phyloP scores from a whole-genome alignment of 2,888 invertebrate species.

The Eledone cirrhosa region DNA sequence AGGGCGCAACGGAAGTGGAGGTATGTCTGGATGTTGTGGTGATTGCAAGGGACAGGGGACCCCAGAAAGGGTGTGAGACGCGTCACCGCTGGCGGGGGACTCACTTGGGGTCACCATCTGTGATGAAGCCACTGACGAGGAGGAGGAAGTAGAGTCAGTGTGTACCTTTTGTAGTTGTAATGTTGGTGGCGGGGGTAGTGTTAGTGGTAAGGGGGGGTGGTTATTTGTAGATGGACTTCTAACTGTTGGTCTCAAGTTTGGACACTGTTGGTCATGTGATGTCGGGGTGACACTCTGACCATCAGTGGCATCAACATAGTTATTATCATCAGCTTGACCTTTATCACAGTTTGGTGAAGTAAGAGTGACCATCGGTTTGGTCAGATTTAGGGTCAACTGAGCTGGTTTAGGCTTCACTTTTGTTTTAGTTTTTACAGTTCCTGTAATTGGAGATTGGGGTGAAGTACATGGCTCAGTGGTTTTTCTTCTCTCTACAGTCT shows the following conservation, averaged over 20 bases:
- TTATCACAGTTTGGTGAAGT: too few relatives aligned
- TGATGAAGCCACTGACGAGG: background rate
- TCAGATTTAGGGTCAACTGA: background rate
- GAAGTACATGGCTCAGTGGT: background rate
- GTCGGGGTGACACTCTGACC: background rate
- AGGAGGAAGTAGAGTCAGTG: too few relatives aligned
- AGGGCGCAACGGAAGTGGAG: conserved; percentile 13
- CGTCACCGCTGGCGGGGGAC: background rate
- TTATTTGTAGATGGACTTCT: too few relatives aligned
- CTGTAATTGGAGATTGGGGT: background rate
- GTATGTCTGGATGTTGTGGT: background rate
- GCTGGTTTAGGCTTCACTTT: conserved; percentile 16
- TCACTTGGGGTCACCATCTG: conserved; percentile 18
- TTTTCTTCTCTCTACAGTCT: conserved; percentile 29
- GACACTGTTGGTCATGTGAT: background rate
- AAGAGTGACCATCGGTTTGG: too few relatives aligned
- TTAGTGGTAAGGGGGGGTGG: background rate
- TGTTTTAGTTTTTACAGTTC: background rate
- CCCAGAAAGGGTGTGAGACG: background rate
- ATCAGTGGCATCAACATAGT: conserved; percentile 4
- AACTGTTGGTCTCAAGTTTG: background rate
- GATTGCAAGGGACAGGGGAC: background rate
- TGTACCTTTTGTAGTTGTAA: too few relatives aligned
- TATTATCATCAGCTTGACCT: background rate
- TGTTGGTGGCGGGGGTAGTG: background rate